These are phyloP conservation scores for Altica lythri DNA, from an alignment of 2,888 invertebrate genomes.

Conservation along the genomic window DNA sequence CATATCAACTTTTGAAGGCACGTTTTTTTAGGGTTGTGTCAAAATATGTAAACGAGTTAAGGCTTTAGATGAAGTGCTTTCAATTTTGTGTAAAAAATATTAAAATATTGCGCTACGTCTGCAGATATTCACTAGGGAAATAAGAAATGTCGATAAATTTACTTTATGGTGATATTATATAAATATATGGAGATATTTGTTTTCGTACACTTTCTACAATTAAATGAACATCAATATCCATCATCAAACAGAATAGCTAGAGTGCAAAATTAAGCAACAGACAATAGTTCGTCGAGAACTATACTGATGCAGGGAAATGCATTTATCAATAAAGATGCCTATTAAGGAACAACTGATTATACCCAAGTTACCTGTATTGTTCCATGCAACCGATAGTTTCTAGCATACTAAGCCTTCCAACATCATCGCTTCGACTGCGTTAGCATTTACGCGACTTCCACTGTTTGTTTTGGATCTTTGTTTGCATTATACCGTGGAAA, in stretches of 20 bases:
- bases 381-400: slow-evolving; percentile 11
- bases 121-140: too few relatives aligned
- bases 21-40: too few relatives aligned
- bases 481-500: slow-evolving; percentile 12
- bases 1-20: slow-evolving; percentile 17
- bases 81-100: background rate
- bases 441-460: background rate
- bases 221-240: too few relatives aligned
- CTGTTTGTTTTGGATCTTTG: slow-evolving; percentile 6
- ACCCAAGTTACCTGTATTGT: slow-evolving; percentile 16
- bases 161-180: too few relatives aligned
- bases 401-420: slow-evolving; percentile 9
- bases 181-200: too few relatives aligned
- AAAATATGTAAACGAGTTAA: too few relatives aligned
- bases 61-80: background rate
- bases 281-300: background rate
- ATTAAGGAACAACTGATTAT: slow-evolving; percentile 14
- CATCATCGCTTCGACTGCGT: background rate
- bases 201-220: too few relatives aligned
- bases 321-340: slow-evolving; percentile 18
- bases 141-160: too few relatives aligned
- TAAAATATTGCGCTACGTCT: too few relatives aligned
- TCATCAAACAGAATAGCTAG: too few relatives aligned
- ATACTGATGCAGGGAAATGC: background rate
- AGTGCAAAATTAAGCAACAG: background rate